phyloP scores from a whole-genome alignment of 2,797 vertebrate species.

The Anniella stebbinsi region DNA sequence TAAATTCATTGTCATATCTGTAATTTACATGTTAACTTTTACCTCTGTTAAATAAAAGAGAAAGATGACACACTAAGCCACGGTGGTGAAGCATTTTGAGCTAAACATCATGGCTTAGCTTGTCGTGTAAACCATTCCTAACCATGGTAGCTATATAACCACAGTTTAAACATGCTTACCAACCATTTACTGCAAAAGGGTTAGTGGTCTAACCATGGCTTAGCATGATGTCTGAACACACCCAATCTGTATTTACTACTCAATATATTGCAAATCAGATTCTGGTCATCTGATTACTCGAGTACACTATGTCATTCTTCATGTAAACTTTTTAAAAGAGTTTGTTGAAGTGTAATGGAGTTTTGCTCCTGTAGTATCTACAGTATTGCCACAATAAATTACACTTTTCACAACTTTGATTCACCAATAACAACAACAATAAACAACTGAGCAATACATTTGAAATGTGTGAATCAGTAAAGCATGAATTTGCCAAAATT shows the following conservation, averaged over 20 bases:
- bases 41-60: background rate
- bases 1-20: background rate
- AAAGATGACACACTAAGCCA: too few species aligned
- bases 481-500: too few species aligned
- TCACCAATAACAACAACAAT: background rate
- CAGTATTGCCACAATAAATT: background rate
- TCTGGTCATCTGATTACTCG: background rate
- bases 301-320: background rate
- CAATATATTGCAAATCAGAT: background rate
- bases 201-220: too few species aligned
- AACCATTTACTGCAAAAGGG: too few species aligned
- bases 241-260: background rate
- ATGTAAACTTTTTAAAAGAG: background rate
- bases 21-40: background rate
- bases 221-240: too few species aligned
- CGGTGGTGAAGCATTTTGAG: too few species aligned
- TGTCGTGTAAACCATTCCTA: too few species aligned
- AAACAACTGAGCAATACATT: background rate
- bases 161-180: too few species aligned
- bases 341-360: background rate
- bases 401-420: background rate
- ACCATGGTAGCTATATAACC: too few species aligned
- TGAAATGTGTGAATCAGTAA: too few species aligned
- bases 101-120: too few species aligned
- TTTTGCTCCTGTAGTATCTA: background rate